A percentile compares a stretch with the other conserved stretches of the same genome.
These are phyloP conservation scores for Morbakka virulenta DNA, from an alignment of 30 jellyfish, hydroid and myxozoan species.

Conservation along the genomic window DNA sequence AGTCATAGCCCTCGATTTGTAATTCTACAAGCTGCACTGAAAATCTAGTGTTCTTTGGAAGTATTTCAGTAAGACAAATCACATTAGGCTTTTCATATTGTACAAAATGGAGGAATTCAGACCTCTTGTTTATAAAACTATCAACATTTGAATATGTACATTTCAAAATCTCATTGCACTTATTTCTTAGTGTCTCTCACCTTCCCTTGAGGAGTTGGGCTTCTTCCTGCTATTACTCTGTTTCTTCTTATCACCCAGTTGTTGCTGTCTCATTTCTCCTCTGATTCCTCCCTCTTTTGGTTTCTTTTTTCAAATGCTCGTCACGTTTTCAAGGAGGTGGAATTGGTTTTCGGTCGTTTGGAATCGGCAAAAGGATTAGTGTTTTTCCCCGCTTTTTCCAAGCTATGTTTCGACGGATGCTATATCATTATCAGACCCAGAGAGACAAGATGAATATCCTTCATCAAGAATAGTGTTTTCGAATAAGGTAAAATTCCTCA, in stretches of 20 bases:
- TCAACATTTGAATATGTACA: conserved; percentile 31
- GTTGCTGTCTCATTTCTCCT: conserved; percentile 30
- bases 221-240: conserved; percentile 30
- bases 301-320: conserved; percentile 21
- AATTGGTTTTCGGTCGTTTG: no score
- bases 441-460: no score
- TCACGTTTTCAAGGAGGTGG: no score
- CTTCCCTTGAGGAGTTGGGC: conserved; percentile 1
- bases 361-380: no score
- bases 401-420: no score
- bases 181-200: not conserved
- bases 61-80: conserved; percentile 13
- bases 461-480: no score
- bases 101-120: conserved; percentile 6
- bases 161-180: conserved; percentile 13
- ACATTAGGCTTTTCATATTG: conserved; percentile 13
- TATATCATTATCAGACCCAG: no score
- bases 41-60: conserved; percentile 26
- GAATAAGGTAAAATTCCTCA: no score
- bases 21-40: conserved; percentile 28
- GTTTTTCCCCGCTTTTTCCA: no score
- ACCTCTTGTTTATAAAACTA: conserved; percentile 23
- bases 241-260: conserved; percentile 25
- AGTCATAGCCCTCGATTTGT: conserved; percentile 28
- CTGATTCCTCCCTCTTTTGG: conserved; percentile 25